These are phyloP conservation scores for Hybos culiciformis DNA, from an alignment of 2,888 invertebrate genomes.

Conservation along the genomic window DNA sequence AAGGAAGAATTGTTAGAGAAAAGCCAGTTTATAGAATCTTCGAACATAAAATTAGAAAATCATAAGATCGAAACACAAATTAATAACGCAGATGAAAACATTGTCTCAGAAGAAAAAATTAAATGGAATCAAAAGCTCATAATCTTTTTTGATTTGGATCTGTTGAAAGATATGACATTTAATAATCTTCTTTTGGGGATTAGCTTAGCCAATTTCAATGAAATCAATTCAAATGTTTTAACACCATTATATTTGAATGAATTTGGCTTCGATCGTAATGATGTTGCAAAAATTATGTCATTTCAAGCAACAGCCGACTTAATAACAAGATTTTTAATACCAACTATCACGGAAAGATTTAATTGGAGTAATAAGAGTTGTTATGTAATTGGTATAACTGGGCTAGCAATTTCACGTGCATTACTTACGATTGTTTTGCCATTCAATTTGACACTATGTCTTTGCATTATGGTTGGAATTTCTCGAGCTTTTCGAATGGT, in stretches of 20 bases:
- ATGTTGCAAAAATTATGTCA: conserved; percentile 51
- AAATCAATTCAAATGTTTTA: conserved; percentile 50
- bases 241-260: conserved; percentile 52
- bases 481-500: conserved; percentile 57
- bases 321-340: conserved; percentile 44
- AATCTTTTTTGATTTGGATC: conserved; percentile 49
- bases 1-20: background rate
- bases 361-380: conserved; percentile 51
- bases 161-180: conserved; percentile 49
- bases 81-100: conserved; percentile 17
- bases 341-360: conserved; percentile 47
- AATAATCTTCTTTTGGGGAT: conserved; percentile 52
- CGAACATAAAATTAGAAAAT: too few relatives aligned
- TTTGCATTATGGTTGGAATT: conserved; percentile 43
- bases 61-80: background rate
- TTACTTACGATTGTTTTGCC: conserved; percentile 38
- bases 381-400: conserved; percentile 46
- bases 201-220: conserved; percentile 50
- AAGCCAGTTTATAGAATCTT: too few relatives aligned
- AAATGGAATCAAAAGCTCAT: conserved; percentile 33
- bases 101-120: background rate
- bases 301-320: conserved; percentile 48
- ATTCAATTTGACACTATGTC: conserved; percentile 35
- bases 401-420: conserved; percentile 45
- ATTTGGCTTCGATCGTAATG: conserved; percentile 37